Evolutionary conservation across 2,113 vertebrate genomes (phyloP).

Genomic region (Hemiprocne comata): DNA sequence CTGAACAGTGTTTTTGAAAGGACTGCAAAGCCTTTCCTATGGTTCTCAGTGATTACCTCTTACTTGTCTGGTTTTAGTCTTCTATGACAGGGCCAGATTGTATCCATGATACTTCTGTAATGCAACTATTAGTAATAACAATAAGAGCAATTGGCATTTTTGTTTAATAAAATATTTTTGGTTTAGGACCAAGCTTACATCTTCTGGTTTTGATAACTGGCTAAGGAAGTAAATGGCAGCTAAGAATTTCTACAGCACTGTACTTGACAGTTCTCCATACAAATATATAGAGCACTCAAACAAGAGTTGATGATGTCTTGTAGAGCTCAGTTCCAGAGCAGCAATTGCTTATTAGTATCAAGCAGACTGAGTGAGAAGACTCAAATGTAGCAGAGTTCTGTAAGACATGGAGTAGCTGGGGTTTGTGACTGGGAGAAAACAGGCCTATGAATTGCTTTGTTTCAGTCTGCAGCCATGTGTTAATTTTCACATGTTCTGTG

Average conservation of each 20-base stretch:
- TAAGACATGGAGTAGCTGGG: background rate
- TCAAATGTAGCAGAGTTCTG: background rate
- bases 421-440: background rate
- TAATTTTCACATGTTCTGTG: slow-evolving; percentile 4
- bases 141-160: background rate
- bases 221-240: background rate
- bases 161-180: background rate
- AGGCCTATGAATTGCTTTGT: background rate
- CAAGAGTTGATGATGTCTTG: background rate
- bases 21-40: background rate
- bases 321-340: background rate
- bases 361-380: background rate
- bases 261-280: background rate
- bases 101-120: background rate
- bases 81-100: background rate
- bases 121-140: background rate
- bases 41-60: background rate
- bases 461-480: background rate
- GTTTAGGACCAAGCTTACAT: background rate
- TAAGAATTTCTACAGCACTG: background rate
- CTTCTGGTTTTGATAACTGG: background rate
- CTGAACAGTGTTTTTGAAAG: background rate
- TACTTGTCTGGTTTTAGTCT: background rate
- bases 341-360: background rate
- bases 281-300: background rate